A percentile compares a stretch with the other conserved stretches of the same genome.
Conservation (phyloP, 2,113 vertebrate genomes). For the Coregonus clupeaformis region DNA sequence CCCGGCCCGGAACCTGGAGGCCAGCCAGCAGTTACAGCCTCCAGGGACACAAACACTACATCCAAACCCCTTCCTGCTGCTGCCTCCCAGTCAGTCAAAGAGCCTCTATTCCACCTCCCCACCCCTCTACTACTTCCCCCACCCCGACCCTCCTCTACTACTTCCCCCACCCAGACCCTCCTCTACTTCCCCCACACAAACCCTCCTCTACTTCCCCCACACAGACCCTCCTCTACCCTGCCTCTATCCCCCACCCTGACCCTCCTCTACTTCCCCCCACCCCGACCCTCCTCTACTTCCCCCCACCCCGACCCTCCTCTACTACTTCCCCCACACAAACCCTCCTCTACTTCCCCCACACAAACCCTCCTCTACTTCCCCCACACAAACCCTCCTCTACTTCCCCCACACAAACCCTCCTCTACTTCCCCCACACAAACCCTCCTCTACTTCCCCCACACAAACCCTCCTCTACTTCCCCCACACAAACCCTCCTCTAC, state of each 20-base stretch:
- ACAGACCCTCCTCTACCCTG: not conserved
- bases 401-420: no score
- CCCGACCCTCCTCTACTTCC: no score
- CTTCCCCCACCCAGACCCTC: not conserved
- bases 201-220: not conserved
- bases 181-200: not conserved
- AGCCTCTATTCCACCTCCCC: not conserved
- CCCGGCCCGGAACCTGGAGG: conserved; percentile 3
- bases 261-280: no score
- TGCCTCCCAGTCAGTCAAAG: conserved; percentile 2
- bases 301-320: not conserved
- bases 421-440: no score
- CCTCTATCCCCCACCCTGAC: no score
- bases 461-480: not conserved
- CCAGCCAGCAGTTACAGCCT: conserved; percentile 25
- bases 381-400: no score
- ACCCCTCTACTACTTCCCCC: not conserved
- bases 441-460: not conserved
- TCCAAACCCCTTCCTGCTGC: not conserved
- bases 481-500: no score
- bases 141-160: not conserved
- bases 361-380: no score
- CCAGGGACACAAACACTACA: conserved; percentile 15
- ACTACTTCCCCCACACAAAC: no score
- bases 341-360: no score